phyloP scores from a whole-genome alignment of 2,888 invertebrate genomes.

The Mimas tiliae region DNA sequence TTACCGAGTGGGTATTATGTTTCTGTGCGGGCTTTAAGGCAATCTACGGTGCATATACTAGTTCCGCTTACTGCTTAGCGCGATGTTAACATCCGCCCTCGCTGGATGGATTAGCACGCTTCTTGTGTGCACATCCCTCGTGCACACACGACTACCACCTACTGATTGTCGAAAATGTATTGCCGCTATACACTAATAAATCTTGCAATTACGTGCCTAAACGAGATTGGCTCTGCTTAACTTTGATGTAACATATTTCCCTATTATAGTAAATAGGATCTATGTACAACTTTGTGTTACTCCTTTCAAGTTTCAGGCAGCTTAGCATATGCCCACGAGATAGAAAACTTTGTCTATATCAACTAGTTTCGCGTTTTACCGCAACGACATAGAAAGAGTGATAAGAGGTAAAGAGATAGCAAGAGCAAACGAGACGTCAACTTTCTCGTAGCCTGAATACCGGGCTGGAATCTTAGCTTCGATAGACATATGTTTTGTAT shows the following conservation, averaged over 20 bases:
- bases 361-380: too few relatives aligned
- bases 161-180: constrained; percentile 18
- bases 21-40: constrained; percentile 5
- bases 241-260: background rate
- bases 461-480: too few relatives aligned
- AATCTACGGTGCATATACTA: constrained; percentile 3
- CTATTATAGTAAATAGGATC: too few relatives aligned
- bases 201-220: background rate
- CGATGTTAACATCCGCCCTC: constrained; percentile 20
- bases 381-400: too few relatives aligned
- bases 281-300: too few relatives aligned
- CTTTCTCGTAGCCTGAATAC: too few relatives aligned
- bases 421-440: too few relatives aligned
- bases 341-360: too few relatives aligned
- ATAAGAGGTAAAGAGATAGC: too few relatives aligned
- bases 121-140: constrained; percentile 1
- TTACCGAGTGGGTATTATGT: background rate
- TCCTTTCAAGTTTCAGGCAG: too few relatives aligned
- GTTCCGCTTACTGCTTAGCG: constrained; percentile 5
- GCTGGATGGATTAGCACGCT: constrained; percentile 24
- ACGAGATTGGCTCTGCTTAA: background rate
- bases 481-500: too few relatives aligned
- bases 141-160: background rate
- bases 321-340: too few relatives aligned
- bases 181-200: constrained; percentile 6